A percentile compares a stretch with the other conserved stretches of the same genome.
Evolutionary conservation across 2,797 vertebrate genomes (phyloP).

Genomic region (Epinephelus awoara): DNA sequence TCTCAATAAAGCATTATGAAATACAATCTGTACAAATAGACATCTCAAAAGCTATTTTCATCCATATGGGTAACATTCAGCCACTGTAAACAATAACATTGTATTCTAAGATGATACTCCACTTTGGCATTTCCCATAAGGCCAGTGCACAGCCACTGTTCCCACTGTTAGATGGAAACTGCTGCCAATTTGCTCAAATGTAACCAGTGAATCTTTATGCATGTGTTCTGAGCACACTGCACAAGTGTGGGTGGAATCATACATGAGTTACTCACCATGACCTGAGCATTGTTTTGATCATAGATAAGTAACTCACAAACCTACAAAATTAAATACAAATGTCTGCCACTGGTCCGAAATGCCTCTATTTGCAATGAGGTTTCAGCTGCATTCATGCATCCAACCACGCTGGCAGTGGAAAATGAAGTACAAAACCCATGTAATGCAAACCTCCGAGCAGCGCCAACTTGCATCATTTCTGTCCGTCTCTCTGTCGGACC

Average conservation of each 20-base stretch:
- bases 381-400: constrained; percentile 11
- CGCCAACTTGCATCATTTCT: constrained; percentile 37
- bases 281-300: constrained; percentile 17
- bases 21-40: constrained; percentile 89
- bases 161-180: constrained; percentile 75
- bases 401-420: constrained; percentile 2
- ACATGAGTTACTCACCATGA: constrained; percentile 25
- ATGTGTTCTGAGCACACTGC: constrained; percentile 40
- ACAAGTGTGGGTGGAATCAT: constrained; percentile 40
- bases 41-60: constrained; percentile 85
- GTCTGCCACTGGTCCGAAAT: constrained; percentile 37
- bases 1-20: constrained; percentile 87
- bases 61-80: constrained; percentile 85
- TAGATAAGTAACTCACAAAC: constrained; percentile 33
- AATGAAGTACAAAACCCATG: constrained; percentile 20
- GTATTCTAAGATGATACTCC: constrained; percentile 83
- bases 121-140: constrained; percentile 86
- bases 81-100: constrained; percentile 90
- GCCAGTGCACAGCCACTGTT: constrained; percentile 78
- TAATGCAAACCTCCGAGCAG: constrained; percentile 39
- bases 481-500: constrained; percentile 29
- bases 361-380: constrained; percentile 17
- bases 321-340: constrained; percentile 33
- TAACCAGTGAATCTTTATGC: constrained; percentile 60
- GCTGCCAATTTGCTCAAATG: constrained; percentile 58